These are phyloP conservation scores for Chymomyza amoena DNA, from an alignment of 2,888 invertebrate species.

Conservation along the genomic window DNA sequence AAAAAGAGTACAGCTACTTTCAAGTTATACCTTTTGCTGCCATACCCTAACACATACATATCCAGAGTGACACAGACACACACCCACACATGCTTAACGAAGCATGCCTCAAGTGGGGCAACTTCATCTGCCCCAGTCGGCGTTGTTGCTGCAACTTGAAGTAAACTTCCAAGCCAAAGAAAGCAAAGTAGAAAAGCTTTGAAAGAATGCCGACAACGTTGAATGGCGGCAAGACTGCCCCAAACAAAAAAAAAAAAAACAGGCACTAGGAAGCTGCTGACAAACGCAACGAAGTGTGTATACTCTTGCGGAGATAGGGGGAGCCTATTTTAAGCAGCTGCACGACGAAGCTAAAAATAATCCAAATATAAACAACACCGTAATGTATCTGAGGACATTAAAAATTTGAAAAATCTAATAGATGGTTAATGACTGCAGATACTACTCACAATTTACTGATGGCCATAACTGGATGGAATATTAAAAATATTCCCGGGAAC, in stretches of 20 bases:
- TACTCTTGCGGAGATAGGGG: not conserved
- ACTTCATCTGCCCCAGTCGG: conserved; percentile 11
- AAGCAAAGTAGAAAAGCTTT: conserved; percentile 32
- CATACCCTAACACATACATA: not conserved
- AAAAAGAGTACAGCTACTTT: not conserved
- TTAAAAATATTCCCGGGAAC: too few species aligned
- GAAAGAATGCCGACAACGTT: conserved; percentile 61
- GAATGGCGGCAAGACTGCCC: not conserved
- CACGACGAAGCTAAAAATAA: too few species aligned
- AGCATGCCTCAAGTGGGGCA: conserved; percentile 20
- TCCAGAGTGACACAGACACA: not conserved
- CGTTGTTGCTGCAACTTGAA: conserved; percentile 32
- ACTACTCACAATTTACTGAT: too few species aligned
- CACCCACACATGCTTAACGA: conserved; percentile 11
- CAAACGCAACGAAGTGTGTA: not conserved
- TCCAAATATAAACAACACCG: too few species aligned
- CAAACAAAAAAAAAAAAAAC: not conserved
- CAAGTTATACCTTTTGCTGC: not conserved
- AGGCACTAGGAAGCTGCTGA: not conserved
- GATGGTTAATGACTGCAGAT: too few species aligned
- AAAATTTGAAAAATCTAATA: too few species aligned
- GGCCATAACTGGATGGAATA: too few species aligned
- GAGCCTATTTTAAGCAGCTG: too few species aligned
- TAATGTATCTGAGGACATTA: too few species aligned
- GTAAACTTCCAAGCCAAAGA: not conserved